Conservation (phyloP, 2,888 invertebrate species). For the Drosophila atripex region DNA sequence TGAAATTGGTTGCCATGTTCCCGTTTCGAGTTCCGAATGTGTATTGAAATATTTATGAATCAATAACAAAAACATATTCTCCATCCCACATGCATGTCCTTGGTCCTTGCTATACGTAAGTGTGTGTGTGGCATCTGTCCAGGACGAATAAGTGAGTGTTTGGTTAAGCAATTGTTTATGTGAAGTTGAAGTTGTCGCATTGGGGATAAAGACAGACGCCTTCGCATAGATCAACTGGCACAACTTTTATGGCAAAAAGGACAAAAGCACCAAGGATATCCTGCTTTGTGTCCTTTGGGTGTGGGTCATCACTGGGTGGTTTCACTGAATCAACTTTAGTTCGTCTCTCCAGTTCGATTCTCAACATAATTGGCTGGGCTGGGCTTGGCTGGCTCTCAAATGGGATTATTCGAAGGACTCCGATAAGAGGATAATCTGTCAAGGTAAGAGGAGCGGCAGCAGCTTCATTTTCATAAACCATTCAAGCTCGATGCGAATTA, state of each 20-base stretch:
- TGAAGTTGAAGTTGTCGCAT: slow-evolving; percentile 53
- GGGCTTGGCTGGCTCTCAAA: slow-evolving; percentile 5
- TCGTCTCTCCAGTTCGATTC: slow-evolving; percentile 6
- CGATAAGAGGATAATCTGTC: slow-evolving; percentile 12
- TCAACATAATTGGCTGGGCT: slow-evolving; percentile 28
- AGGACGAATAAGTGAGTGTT: slow-evolving; percentile 59
- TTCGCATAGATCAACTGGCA: slow-evolving; percentile 40
- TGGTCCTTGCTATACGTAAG: too few relatives aligned
- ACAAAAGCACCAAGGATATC: slow-evolving; percentile 9
- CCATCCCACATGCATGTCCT: not conserved
- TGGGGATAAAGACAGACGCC: slow-evolving; percentile 52
- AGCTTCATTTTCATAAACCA: not conserved
- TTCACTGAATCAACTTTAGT: not conserved
- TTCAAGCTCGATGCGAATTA: not conserved
- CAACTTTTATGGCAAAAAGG: slow-evolving; percentile 26
- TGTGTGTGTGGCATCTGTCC: slow-evolving; percentile 35
- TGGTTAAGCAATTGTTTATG: slow-evolving; percentile 75
- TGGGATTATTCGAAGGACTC: slow-evolving; percentile 11
- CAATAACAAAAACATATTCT: slow-evolving; percentile 60
- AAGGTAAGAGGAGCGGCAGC: not conserved
- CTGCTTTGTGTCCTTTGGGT: not conserved
- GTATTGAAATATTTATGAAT: slow-evolving; percentile 77
- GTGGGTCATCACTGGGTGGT: not conserved
- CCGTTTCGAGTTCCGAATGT: slow-evolving; percentile 58
- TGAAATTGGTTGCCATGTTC: slow-evolving; percentile 68